phyloP scores from a whole-genome alignment of 2,888 invertebrate genomes.

The Rosalia funebris region DNA sequence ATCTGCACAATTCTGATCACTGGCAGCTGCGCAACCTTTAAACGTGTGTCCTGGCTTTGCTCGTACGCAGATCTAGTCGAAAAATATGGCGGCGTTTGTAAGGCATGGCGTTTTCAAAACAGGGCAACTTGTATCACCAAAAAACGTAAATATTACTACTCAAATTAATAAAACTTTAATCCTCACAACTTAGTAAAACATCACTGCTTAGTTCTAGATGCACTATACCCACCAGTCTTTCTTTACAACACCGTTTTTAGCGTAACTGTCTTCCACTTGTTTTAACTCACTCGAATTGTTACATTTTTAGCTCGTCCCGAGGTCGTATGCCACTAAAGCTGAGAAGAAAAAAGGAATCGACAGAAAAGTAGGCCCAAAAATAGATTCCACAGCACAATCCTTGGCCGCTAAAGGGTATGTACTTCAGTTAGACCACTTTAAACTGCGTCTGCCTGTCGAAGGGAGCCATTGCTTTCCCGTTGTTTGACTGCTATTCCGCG shows the following conservation, averaged over 20 bases:
- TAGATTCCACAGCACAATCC: slow-evolving; percentile 71
- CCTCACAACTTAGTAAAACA: slow-evolving; percentile 27
- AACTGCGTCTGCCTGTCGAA: slow-evolving; percentile 51
- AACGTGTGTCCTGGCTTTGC: slow-evolving; percentile 47
- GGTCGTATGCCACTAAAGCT: slow-evolving; percentile 61
- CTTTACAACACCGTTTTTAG: slow-evolving; percentile 36
- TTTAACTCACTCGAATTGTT: slow-evolving; percentile 44
- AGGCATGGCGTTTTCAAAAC: slow-evolving; percentile 66
- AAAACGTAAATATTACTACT: slow-evolving; percentile 63
- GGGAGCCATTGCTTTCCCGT: slow-evolving; percentile 59
- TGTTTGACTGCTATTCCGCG: slow-evolving; percentile 43
- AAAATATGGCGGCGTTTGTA: slow-evolving; percentile 72
- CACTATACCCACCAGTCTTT: slow-evolving; percentile 36
- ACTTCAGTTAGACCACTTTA: slow-evolving; percentile 49
- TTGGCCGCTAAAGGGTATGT: slow-evolving; percentile 77
- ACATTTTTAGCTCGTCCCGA: slow-evolving; percentile 53
- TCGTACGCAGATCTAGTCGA: slow-evolving; percentile 51
- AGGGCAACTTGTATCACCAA: slow-evolving; percentile 55
- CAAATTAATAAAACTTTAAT: slow-evolving; percentile 31
- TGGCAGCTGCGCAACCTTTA: slow-evolving; percentile 34
- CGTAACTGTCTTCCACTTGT: slow-evolving; percentile 45
- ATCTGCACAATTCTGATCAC: slow-evolving; percentile 35
- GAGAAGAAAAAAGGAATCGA: slow-evolving; percentile 62
- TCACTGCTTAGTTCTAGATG: slow-evolving; percentile 27
- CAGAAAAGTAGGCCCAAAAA: slow-evolving; percentile 62